Percentiles rank a stretch among this genome's conserved stretches.
These are phyloP conservation scores for Drosophila grimshawi DNA, from an alignment of 1,140 invertebrate genomes.

Conservation along the genomic window DNA sequence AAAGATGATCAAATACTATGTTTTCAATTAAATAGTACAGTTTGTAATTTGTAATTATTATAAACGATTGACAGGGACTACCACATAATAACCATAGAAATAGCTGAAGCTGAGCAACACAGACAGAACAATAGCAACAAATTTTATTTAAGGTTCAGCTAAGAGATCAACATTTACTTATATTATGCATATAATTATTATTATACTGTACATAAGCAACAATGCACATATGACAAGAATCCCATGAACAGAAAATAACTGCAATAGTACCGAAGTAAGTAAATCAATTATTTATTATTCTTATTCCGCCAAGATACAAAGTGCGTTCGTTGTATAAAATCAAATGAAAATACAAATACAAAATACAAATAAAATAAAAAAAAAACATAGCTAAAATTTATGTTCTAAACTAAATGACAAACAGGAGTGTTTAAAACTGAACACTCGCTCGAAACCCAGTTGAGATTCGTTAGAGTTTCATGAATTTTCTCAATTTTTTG, in stretches of 20 bases:
- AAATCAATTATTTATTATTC: constrained; percentile 76
- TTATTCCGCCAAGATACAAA: constrained; percentile 42
- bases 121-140: constrained; percentile 63
- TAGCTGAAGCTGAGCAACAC: constrained; percentile 70
- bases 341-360: constrained; percentile 8
- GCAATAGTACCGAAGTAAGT: constrained; percentile 80
- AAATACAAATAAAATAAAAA: constrained; percentile 27
- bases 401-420: constrained; percentile 32
- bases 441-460: constrained; percentile 23
- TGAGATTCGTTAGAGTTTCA: constrained; percentile 30
- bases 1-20: constrained; percentile 23
- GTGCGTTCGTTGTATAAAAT: constrained; percentile 41
- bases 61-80: constrained; percentile 83
- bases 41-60: constrained; percentile 69
- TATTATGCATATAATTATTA: constrained; percentile 61
- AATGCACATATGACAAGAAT: constrained; percentile 11
- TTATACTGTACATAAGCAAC: constrained; percentile 65
- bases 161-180: constrained; percentile 38
- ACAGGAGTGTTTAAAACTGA: constrained; percentile 13
- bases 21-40: constrained; percentile 41
- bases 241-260: constrained; percentile 19
- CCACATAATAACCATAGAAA: constrained; percentile 76
- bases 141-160: constrained; percentile 63
- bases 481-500: constrained; percentile 36
- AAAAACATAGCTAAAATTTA: constrained; percentile 53